phyloP scores from a whole-genome alignment of 2,888 invertebrate species.

The Diploptera punctata region DNA sequence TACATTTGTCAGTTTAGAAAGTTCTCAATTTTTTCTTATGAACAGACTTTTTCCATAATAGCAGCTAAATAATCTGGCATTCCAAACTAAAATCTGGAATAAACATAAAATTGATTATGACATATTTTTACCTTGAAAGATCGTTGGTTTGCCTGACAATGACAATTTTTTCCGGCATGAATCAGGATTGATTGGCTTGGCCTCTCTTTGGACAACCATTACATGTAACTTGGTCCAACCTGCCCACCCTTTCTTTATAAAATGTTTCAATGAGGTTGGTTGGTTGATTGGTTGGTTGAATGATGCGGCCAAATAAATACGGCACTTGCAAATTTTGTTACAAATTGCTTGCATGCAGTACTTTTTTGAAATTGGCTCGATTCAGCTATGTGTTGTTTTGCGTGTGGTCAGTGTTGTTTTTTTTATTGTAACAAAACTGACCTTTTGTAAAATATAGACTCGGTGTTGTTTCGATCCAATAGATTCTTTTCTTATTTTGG shows the following conservation, averaged over 20 bases:
- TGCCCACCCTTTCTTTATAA: constrained; percentile 19
- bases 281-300: constrained; percentile 32
- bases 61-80: constrained; percentile 24
- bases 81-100: constrained; percentile 9
- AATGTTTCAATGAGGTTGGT: constrained; percentile 30
- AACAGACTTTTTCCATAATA: constrained; percentile 20
- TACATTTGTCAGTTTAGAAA: constrained; percentile 20
- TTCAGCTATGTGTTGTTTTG: constrained; percentile 24
- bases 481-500: too few relatives aligned
- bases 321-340: constrained; percentile 30
- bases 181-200: constrained; percentile 38
- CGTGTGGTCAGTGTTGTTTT: constrained; percentile 16
- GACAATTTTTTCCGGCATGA: constrained; percentile 36
- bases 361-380: constrained; percentile 18
- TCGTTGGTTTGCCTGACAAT: constrained; percentile 39
- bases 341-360: constrained; percentile 1
- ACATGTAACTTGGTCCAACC: constrained; percentile 32
- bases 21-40: constrained; percentile 14
- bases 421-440: constrained; percentile 8
- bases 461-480: constrained; percentile 22
- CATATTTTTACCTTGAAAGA: too few relatives aligned
- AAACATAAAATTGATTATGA: not conserved
- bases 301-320: constrained; percentile 28
- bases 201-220: constrained; percentile 41
- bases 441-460: constrained; percentile 11